A percentile compares a stretch with the other conserved stretches of the same genome.
Conservation (phyloP, 1,140 invertebrate genomes). For the Andrena cerasifolii region DNA sequence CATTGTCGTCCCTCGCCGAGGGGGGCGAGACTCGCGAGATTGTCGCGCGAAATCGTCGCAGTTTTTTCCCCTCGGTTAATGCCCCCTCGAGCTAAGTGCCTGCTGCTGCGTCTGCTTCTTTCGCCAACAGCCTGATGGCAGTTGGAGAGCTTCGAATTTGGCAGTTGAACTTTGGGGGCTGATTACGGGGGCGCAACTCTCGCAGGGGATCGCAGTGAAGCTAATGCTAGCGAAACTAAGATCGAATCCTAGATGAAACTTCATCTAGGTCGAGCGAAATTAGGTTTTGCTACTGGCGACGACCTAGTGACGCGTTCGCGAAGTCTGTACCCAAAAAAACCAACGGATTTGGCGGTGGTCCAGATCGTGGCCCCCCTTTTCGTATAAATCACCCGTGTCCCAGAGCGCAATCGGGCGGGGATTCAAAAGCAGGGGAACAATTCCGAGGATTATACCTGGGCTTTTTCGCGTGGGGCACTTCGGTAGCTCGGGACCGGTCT, state of each 20-base stretch:
- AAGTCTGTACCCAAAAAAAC: slow-evolving; percentile 39
- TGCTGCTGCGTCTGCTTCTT: no score
- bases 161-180: no score
- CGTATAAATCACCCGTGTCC: slow-evolving; percentile 34
- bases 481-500: no score
- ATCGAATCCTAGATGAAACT: slow-evolving; percentile 45
- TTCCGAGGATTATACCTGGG: not conserved
- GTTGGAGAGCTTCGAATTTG: no score
- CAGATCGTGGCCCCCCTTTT: slow-evolving; percentile 3
- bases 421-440: slow-evolving; percentile 18
- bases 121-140: no score
- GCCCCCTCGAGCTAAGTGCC: not conserved
- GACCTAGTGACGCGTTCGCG: slow-evolving; percentile 29
- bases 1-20: slow-evolving; percentile 36
- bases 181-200: no score
- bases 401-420: slow-evolving; percentile 2
- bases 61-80: slow-evolving; percentile 17
- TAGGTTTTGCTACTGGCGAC: slow-evolving; percentile 21
- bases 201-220: not conserved
- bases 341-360: slow-evolving; percentile 34
- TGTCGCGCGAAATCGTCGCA: not conserved
- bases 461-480: no score
- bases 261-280: slow-evolving; percentile 17
- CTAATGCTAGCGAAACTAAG: no score
- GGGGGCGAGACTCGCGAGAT: slow-evolving; percentile 16